Base-by-base conservation (phyloP, 2,113 vertebrate genomes). In the Coturnix japonica region DNA sequence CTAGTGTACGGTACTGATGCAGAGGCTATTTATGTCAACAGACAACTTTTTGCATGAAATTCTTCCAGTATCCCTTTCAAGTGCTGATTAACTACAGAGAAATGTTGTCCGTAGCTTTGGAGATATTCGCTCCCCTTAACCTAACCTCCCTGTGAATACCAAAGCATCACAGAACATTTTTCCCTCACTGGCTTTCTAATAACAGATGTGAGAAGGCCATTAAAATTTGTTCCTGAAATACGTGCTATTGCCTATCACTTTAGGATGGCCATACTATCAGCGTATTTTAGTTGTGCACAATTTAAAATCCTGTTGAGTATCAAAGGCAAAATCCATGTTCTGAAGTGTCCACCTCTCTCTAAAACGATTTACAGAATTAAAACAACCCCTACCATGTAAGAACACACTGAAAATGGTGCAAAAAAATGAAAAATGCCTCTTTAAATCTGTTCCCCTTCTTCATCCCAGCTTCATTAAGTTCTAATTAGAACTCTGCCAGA, bases 1-100 rank as follows among this genome's bases (percentile, higher is more conserved):
- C 98, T 99, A n/a, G 98, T 99, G 15, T 99, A 99, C 54, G 99
- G 99, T 87, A 99, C 99, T 18, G 99, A 99, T 9, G 98, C 98
- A 86, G 99, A 99, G 95, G 98, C 99, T 25, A 98, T 99, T 96
- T 99, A 99, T 73, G 98, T 99, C 81, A 99, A 98, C 93, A 98
- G 97, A 96, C 98, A 98, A 30, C 97, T 99, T 61, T 97, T 98
- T 93, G 91, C 97, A 41, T 98, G 94, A 97, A 76, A 66, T 16
- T 20, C 37, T 47, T 82, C 7, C 13, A 11, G n/a, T 33, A n/a
- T 75, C 37, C 17, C 60, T 63, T 59, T 16, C 35, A 80, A 90
- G 65, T 31, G 39, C 22, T 16, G 41, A 43, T 30, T 53, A 76
- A 43, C n/a, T 39, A 4, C 61, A 35, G n/a, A 61, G 63, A 81